Percentiles rank a stretch among this genome's conserved stretches.
phyloP scores from a whole-genome alignment of 2,797 vertebrate genomes.

The Molossus alvarezi region DNA sequence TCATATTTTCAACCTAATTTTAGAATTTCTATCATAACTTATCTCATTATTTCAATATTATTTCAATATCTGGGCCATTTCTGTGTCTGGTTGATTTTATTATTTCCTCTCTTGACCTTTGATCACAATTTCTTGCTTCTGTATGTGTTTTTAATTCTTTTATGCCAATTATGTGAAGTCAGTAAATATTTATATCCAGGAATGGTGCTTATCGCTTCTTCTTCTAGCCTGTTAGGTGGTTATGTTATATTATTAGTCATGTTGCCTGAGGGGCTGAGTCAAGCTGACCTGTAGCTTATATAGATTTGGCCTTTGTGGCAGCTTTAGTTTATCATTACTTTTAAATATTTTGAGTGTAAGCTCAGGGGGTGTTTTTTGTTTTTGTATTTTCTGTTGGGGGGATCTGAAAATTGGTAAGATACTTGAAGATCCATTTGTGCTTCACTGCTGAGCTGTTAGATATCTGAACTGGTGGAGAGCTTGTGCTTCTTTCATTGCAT shows the following conservation, averaged over 20 bases:
- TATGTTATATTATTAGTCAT: background rate
- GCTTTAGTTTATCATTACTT: conserved; percentile 25
- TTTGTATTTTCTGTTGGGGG: background rate
- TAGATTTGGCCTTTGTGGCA: background rate
- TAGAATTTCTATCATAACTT: conserved; percentile 19
- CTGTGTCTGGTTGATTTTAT: background rate
- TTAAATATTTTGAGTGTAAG: background rate
- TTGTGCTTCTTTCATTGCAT: background rate
- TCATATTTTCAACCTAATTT: background rate
- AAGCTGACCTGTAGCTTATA: background rate
- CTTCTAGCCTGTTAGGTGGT: background rate
- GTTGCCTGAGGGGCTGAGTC: background rate
- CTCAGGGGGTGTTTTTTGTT: background rate
- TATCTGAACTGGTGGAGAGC: background rate
- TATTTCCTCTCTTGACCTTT: background rate
- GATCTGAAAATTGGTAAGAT: background rate
- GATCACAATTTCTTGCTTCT: conserved; percentile 6
- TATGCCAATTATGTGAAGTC: background rate
- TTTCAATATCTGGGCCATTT: background rate
- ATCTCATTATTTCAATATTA: background rate
- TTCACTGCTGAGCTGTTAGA: background rate
- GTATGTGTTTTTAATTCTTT: background rate
- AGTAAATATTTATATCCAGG: background rate
- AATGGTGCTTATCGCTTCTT: background rate
- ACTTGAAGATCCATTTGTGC: background rate